Evolutionary conservation across 2,113 vertebrate species (phyloP).

Genomic region (Lycaon pictus): DNA sequence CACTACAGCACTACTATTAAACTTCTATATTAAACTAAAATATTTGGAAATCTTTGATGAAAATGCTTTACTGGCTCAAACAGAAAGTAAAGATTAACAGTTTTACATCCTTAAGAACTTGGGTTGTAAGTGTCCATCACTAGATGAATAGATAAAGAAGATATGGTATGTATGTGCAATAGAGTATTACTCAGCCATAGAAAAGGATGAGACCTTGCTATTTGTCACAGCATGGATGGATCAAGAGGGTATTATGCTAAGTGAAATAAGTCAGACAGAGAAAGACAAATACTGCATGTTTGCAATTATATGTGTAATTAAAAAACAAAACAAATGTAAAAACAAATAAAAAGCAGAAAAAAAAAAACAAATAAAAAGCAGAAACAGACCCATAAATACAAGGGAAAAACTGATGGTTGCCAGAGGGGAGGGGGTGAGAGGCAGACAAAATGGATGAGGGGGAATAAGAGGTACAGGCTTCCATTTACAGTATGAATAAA

Average conservation of each 20-base stretch:
- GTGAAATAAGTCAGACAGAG: neutral
- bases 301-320: neutral
- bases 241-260: neutral
- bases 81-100: constrained; percentile 43
- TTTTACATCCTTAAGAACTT: neutral
- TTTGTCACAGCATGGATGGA: neutral
- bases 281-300: neutral
- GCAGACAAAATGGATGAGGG: neutral
- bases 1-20: constrained; percentile 25
- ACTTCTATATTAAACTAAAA: constrained; percentile 64
- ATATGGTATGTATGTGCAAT: neutral
- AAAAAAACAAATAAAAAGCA: neutral
- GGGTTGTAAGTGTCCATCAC: neutral
- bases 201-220: neutral
- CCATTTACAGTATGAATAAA: neutral
- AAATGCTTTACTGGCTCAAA: constrained; percentile 73
- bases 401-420: neutral
- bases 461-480: neutral
- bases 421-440: neutral
- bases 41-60: constrained; percentile 71
- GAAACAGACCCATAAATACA: neutral
- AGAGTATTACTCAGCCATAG: neutral
- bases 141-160: neutral
- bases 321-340: neutral
- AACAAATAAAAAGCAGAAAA: neutral